A percentile compares a stretch with the other conserved stretches of the same genome.
phyloP scores from a whole-genome alignment of 2,113 vertebrate species.

The Astatoreochromis straeleni region DNA sequence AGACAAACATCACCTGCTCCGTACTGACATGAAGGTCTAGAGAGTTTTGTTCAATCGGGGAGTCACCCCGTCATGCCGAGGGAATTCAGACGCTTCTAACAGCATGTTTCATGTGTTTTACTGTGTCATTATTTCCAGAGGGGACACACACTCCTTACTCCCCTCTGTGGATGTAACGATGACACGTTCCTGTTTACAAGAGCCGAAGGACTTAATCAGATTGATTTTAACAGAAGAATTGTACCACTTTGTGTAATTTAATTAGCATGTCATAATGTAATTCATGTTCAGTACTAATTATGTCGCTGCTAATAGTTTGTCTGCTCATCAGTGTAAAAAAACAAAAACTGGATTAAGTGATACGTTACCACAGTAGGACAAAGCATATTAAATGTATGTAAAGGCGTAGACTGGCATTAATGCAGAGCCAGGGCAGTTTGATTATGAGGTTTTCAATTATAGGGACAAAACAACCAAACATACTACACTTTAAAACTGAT shows the following conservation, averaged over 20 bases:
- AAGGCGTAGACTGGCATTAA: background rate
- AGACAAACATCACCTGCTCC: background rate
- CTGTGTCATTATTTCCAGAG: background rate
- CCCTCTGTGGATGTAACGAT: background rate
- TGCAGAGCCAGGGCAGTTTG: background rate
- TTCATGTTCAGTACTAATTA: background rate
- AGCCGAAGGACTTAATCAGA: conserved; percentile 17
- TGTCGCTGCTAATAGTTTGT: background rate
- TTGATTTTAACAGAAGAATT: conserved; percentile 19
- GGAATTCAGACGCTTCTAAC: conserved; percentile 6
- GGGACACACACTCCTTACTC: background rate
- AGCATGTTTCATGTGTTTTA: conserved; percentile 14
- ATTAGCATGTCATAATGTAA: conserved; percentile 4
- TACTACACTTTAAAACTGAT: background rate
- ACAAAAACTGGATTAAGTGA: background rate
- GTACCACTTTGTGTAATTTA: conserved; percentile 34
- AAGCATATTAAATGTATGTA: background rate
- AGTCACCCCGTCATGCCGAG: background rate
- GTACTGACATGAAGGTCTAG: background rate
- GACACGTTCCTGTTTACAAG: conserved; percentile 17
- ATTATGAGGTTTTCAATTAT: background rate
- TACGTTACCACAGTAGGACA: background rate
- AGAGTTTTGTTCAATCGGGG: background rate
- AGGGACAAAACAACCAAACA: background rate
- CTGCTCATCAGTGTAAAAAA: background rate